A percentile compares a stretch with the other conserved stretches of the same genome.
Conservation (phyloP, 2,113 vertebrate species). For the Rhinichthys klamathensis region DNA sequence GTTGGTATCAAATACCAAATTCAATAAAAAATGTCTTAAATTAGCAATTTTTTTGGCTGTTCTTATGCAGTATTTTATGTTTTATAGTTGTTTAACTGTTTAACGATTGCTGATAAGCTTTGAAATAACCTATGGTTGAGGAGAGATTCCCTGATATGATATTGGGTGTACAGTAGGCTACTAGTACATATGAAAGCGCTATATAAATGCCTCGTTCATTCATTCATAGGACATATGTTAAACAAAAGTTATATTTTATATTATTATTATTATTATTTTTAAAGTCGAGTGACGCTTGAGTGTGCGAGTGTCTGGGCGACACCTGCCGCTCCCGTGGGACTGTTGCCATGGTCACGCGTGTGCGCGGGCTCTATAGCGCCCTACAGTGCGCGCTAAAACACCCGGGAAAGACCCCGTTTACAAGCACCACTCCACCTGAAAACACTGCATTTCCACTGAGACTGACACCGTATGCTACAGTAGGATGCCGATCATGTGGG, state of each 20-base stretch:
- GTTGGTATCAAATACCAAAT: too few relatives aligned
- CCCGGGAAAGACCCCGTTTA: slow-evolving; percentile 65
- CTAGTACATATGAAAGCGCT: too few relatives aligned
- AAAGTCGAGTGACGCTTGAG: neutral
- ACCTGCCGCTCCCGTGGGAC: slow-evolving; percentile 21
- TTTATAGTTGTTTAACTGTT: neutral
- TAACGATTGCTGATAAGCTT: neutral
- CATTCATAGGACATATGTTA: too few relatives aligned
- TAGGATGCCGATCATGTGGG: neutral
- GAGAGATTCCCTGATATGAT: too few relatives aligned
- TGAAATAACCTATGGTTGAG: neutral
- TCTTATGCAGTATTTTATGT: neutral
- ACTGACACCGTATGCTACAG: neutral
- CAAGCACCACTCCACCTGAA: neutral
- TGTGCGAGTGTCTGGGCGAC: neutral
- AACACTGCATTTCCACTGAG: neutral
- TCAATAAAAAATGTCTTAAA: too few relatives aligned
- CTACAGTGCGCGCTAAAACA: slow-evolving; percentile 62
- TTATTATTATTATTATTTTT: neutral
- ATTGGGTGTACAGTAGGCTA: too few relatives aligned
- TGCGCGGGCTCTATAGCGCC: slow-evolving; percentile 22
- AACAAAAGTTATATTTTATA: too few relatives aligned
- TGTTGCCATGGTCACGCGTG: slow-evolving; percentile 54
- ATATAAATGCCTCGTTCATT: too few relatives aligned
- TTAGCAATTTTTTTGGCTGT: too few relatives aligned